These are phyloP conservation scores for Olivierus martensii DNA, from an alignment of 1,140 invertebrate genomes.

Conservation along the genomic window DNA sequence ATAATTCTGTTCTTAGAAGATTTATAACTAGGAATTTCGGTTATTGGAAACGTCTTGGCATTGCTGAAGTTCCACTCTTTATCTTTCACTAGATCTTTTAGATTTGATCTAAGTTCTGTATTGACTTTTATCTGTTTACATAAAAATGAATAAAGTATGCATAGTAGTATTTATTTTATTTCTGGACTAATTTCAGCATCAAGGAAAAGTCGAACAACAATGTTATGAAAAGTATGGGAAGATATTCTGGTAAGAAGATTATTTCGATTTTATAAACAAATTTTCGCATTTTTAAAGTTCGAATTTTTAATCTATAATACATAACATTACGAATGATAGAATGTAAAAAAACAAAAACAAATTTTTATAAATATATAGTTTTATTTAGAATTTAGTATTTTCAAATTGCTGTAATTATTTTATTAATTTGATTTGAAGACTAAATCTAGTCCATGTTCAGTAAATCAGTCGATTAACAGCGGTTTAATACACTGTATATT, in stretches of 20 bases:
- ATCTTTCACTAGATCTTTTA: slow-evolving; percentile 1
- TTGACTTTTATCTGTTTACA: not conserved
- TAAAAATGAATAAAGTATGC: not conserved
- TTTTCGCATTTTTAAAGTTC: not conserved
- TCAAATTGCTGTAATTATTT: too few relatives aligned
- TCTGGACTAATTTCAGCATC: not conserved
- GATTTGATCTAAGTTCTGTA: not conserved
- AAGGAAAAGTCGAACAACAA: not conserved
- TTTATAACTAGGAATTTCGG: not conserved
- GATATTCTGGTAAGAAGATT: not conserved
- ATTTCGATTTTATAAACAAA: too few relatives aligned
- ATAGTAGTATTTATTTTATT: not conserved
- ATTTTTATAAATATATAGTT: too few relatives aligned
- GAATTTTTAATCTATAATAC: too few relatives aligned
- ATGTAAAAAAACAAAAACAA: too few relatives aligned
- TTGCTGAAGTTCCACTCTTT: slow-evolving; percentile 3
- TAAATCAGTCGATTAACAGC: too few relatives aligned
- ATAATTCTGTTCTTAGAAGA: too few relatives aligned
- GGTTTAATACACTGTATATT: too few relatives aligned
- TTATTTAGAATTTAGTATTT: too few relatives aligned
- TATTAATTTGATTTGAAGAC: too few relatives aligned
- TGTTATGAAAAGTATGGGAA: not conserved
- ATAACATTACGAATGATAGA: too few relatives aligned
- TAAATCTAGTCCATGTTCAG: too few relatives aligned
- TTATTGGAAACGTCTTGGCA: slow-evolving; percentile 1